Evolutionary conservation across 1,140 invertebrate genomes (phyloP), one percentile per base, ranked within the genome.

Genomic region (Bombus vancouverensis): DNA sequence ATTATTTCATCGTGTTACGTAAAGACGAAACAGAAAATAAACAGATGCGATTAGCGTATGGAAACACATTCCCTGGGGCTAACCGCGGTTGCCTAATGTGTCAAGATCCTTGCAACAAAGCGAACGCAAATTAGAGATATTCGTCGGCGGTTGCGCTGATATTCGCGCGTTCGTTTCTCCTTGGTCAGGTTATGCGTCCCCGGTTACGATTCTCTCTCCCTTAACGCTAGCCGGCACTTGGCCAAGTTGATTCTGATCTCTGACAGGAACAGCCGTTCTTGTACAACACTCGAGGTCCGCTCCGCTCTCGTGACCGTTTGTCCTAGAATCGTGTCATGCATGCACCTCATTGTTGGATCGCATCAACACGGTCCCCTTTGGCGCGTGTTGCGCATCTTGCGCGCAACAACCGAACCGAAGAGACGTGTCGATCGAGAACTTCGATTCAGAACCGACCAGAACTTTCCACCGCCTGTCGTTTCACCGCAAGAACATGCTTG

Each of bases 241-340:
- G 47, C 70, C 86, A 84, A 82, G 73, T 86, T 73, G 66, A 66
- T 88, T 85, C 86, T 77, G 80, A 86, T 89, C 88, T 75, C 18
- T 53, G 74, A 66, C 53, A 79, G 53, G 62, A 73, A 89, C 84
- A 86, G 73, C 70, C 87, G 72, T 85, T 84, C 57, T 78, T 73
- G 68, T 78, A 74, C 73, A 68, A 78, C 81, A 59, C 78, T 73
- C 34, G 47, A 71, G 71, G 47, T 32, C 47, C 73, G 75, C 86
- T 71, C 70, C 57, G 72, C 47, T 82, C 88, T 86, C 76, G 80
- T 81, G 83, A 86, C 83, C 83, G 62, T 77, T 73, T 79, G 87
- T 89, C 66, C 87, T 86, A 80, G 87, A 89, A 86, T 89, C 87
- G 47, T 53, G 53, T 42, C 79, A 57, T 53, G 74, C 76, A 62